These are phyloP conservation scores for Achlya flavicornis DNA, from an alignment of 2,888 invertebrate species.

Conservation along the genomic window DNA sequence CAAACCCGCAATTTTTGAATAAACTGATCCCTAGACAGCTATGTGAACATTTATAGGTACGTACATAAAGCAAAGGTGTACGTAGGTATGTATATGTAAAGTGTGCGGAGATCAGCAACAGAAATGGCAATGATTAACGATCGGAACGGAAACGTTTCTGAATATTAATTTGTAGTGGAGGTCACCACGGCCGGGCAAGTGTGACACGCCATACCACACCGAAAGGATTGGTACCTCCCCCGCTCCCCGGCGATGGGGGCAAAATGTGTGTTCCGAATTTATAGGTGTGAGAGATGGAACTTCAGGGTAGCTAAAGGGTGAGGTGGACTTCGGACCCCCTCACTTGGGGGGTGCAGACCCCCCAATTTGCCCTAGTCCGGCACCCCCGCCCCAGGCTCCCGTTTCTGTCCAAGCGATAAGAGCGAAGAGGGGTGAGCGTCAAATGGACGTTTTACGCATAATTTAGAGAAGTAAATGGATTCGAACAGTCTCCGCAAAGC, in stretches of 20 bases:
- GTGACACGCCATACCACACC: constrained; percentile 73
- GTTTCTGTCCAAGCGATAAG: constrained; percentile 83
- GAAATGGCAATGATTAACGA: constrained; percentile 79
- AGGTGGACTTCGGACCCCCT: constrained; percentile 82
- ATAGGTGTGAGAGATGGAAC: constrained; percentile 84
- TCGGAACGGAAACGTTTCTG: constrained; percentile 78
- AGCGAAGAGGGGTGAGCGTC: constrained; percentile 83
- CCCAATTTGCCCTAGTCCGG: constrained; percentile 83
- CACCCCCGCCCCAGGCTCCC: constrained; percentile 80
- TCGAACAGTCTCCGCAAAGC: constrained; percentile 80
- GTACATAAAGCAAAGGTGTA: constrained; percentile 5
- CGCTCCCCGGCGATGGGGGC: constrained; percentile 68
- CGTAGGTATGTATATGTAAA: not conserved
- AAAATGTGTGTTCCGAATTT: constrained; percentile 83
- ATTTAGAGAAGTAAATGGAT: constrained; percentile 85
- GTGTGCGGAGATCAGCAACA: constrained; percentile 55
- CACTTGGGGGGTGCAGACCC: constrained; percentile 74
- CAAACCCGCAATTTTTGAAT: too few relatives aligned
- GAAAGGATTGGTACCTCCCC: constrained; percentile 81
- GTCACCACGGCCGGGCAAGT: constrained; percentile 78
- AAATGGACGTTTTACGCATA: constrained; percentile 85
- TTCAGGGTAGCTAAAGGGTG: constrained; percentile 84
- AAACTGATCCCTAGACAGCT: too few relatives aligned
- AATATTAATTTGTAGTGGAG: constrained; percentile 84
- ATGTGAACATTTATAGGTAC: not conserved